A percentile compares a stretch with the other conserved stretches of the same genome.
Conservation (phyloP, 2,797 vertebrate genomes). For the Bradypodion ventrale region DNA sequence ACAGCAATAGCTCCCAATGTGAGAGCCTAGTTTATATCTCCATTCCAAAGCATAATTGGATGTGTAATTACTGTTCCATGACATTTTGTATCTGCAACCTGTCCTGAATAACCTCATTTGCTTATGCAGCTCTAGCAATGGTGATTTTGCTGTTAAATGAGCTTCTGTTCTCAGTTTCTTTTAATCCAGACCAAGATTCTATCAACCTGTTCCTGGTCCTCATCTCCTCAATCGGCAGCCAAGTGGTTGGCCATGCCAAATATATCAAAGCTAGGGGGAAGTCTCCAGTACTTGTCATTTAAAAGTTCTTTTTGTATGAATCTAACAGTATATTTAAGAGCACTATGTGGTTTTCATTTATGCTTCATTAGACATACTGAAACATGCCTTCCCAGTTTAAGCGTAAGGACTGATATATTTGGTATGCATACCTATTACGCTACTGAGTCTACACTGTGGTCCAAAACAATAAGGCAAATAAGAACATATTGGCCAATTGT, state of each 20-base stretch:
- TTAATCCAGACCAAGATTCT: not conserved
- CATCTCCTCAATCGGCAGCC: too few relatives aligned
- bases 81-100: conserved; percentile 16
- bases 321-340: not conserved
- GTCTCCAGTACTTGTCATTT: not conserved
- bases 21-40: not conserved
- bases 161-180: not conserved
- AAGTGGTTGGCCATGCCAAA: too few relatives aligned
- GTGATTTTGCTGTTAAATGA: conserved; percentile 3
- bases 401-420: not conserved
- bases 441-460: too few relatives aligned
- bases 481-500: not conserved
- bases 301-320: not conserved
- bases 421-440: not conserved
- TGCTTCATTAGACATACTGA: not conserved
- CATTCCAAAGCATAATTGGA: conserved; percentile 1
- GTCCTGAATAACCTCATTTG: not conserved
- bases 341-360: not conserved
- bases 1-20: not conserved
- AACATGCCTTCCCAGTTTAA: not conserved
- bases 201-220: not conserved
- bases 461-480: not conserved
- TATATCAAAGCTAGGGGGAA: not conserved
- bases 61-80: conserved; percentile 8
- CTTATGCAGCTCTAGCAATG: conserved; percentile 15